Evolutionary conservation across 2,888 invertebrate species (phyloP), one percentile per base, ranked within the genome.

Genomic region (Ephialtes manifestator): DNA sequence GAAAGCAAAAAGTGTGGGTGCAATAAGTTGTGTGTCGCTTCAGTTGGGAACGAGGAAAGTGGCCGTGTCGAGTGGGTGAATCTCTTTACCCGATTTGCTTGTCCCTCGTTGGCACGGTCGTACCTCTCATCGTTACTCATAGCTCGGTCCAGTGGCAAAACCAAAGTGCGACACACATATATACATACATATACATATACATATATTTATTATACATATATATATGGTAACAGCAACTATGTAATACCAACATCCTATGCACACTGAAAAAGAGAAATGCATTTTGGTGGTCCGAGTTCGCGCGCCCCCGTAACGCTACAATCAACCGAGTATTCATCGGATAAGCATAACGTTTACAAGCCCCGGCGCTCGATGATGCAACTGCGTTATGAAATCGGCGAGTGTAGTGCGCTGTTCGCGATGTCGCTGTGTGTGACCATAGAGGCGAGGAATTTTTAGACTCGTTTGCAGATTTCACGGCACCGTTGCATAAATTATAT

Each of bases 311-410:
- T 85, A 83, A 82, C 77, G 83, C 86, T 81, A 87, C 89, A 86
- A 90, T 89, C 89, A 86, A 85, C 87, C 86, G 84, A 86, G 84
- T 89, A 86, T 89, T 88, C 89, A 89, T 89, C 89, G 90, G 88
- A 89, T 89, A 90, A 89, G 88, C 89, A 85, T 84, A 89, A 88
- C 86, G 88, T 85, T 89, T 83, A 82, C 68, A 58, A 72, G 76
- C 74, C 48, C 74, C 46, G 82, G 82, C 63, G 75, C 77, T 82
- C 80, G 83, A 53, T 90, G 90, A 90, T 83, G 88, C 88, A 90
- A 90, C 80, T 71, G 84, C 86, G 85, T 90, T 91, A 89, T 86
- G 89, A 91, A 91, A 91, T 89, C 89, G 79, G 31, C 78, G 78
- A 55, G 70, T 78, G 72, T 74, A 72, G 67, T 63, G 70, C 80